Evolutionary conservation across 2,113 vertebrate species (phyloP).

Genomic region (Nanorana parkeri): DNA sequence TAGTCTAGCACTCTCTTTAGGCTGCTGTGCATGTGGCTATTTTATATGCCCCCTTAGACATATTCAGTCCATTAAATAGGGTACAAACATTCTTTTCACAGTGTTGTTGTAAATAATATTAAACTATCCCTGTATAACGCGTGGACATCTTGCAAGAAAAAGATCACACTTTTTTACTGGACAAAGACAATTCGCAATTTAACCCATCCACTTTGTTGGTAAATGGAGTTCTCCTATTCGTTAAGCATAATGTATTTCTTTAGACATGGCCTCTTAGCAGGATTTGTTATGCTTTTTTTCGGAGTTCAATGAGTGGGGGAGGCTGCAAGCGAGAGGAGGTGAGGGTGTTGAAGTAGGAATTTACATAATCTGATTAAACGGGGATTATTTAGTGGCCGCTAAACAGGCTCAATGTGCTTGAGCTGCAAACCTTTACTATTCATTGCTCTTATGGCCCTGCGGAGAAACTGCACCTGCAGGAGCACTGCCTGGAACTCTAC

Average conservation of each 20-base stretch:
- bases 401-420: conserved; percentile 85
- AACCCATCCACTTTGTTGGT: conserved; percentile 11
- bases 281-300: conserved; percentile 49
- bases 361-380: conserved; percentile 98
- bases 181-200: neutral
- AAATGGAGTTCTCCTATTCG: conserved; percentile 20
- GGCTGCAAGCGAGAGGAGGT: conserved; percentile 52
- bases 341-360: conserved; percentile 86
- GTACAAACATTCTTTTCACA: neutral
- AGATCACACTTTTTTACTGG: conserved; percentile 11
- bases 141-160: neutral
- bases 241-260: conserved; percentile 27
- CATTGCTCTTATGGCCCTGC: conserved; percentile 83
- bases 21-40: neutral
- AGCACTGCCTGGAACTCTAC: conserved; percentile 67
- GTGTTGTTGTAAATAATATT: neutral
- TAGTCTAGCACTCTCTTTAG: neutral
- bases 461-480: conserved; percentile 89
- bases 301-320: conserved; percentile 37
- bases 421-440: conserved; percentile 90
- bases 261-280: conserved; percentile 41
- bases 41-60: conserved; percentile 25
- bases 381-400: conserved; percentile 88
- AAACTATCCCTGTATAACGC: conserved; percentile 4
- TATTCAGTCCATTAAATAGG: neutral